phyloP scores from a whole-genome alignment of 2,888 invertebrate genomes.

The Sympetrum striolatum region DNA sequence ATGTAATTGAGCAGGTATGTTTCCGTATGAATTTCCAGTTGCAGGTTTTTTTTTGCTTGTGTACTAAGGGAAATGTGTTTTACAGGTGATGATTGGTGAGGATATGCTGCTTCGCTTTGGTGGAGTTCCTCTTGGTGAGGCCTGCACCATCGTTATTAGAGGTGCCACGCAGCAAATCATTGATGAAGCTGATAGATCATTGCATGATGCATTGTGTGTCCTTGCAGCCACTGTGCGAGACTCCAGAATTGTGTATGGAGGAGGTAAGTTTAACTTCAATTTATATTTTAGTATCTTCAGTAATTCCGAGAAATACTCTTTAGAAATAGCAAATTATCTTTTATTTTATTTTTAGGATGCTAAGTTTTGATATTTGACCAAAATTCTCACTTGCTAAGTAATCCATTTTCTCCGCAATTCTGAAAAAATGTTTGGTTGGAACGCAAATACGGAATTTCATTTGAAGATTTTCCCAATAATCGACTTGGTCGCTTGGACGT shows the following conservation, averaged over 20 bases:
- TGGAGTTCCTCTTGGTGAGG: conserved; percentile 93
- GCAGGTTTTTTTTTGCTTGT: conserved; percentile 14
- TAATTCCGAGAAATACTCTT: too few relatives aligned
- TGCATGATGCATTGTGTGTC: conserved; percentile 98
- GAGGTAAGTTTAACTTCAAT: conserved; percentile 65
- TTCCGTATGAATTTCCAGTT: background rate
- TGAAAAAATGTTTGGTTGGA: too few relatives aligned
- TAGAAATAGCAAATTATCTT: too few relatives aligned
- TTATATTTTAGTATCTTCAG: background rate
- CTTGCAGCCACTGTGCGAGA: conserved; percentile 94
- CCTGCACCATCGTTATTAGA: conserved; percentile 95
- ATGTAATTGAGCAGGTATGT: conserved; percentile 87
- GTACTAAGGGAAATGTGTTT: conserved; percentile 45
- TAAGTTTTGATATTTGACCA: too few relatives aligned
- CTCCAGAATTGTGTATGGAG: conserved; percentile 89
- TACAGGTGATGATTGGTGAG: conserved; percentile 93
- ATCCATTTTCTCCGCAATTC: too few relatives aligned
- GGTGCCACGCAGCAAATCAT: conserved; percentile 98
- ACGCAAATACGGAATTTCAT: too few relatives aligned
- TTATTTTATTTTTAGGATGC: too few relatives aligned
- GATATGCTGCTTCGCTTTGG: conserved; percentile 93
- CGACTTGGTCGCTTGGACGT: too few relatives aligned
- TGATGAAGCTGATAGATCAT: conserved; percentile 97
- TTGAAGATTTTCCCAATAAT: too few relatives aligned
- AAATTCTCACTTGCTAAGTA: too few relatives aligned